Conservation (phyloP, 2,888 invertebrate genomes). For the Drosophila mimetica region DNA sequence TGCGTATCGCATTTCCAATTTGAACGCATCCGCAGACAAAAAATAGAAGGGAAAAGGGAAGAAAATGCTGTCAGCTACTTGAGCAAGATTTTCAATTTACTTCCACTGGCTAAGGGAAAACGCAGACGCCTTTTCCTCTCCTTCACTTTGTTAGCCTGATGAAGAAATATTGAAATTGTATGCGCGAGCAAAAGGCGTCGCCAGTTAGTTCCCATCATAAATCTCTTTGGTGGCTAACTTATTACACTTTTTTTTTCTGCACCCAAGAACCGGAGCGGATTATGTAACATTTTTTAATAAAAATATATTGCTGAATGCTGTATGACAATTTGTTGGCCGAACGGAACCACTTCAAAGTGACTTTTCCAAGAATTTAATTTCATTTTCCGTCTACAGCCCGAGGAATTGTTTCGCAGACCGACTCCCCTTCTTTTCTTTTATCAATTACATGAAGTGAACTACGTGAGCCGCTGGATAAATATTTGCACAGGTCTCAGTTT, state of each 20-base stretch:
- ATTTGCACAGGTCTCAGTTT: conserved; percentile 50
- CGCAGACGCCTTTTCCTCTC: conserved; percentile 1
- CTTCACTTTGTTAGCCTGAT: conserved; percentile 38
- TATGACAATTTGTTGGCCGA: conserved; percentile 33
- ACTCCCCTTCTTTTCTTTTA: conserved; percentile 14
- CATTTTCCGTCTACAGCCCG: conserved; percentile 5
- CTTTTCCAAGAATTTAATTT: conserved; percentile 37
- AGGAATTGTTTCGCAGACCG: conserved; percentile 9
- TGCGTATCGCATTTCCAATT: conserved; percentile 69
- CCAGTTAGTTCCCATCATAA: conserved; percentile 68
- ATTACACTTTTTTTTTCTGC: conserved; percentile 17
- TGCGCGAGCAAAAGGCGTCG: conserved; percentile 45
- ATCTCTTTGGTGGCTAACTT: conserved; percentile 66
- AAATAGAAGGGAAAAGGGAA: not conserved
- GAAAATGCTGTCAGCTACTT: conserved; percentile 53
- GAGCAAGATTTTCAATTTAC: conserved; percentile 75
- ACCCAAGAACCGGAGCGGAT: not conserved
- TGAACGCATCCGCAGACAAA: conserved; percentile 49
- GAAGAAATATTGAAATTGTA: conserved; percentile 78
- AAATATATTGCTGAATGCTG: conserved; percentile 6
- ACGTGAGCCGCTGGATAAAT: conserved; percentile 49
- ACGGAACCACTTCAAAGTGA: conserved; percentile 36
- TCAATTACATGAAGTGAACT: conserved; percentile 45
- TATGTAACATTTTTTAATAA: conserved; percentile 36
- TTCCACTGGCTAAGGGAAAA: conserved; percentile 14